Evolutionary conservation across 2,888 invertebrate genomes (phyloP), one percentile per base, ranked within the genome.

Genomic region (Apotomis turbidana): DNA sequence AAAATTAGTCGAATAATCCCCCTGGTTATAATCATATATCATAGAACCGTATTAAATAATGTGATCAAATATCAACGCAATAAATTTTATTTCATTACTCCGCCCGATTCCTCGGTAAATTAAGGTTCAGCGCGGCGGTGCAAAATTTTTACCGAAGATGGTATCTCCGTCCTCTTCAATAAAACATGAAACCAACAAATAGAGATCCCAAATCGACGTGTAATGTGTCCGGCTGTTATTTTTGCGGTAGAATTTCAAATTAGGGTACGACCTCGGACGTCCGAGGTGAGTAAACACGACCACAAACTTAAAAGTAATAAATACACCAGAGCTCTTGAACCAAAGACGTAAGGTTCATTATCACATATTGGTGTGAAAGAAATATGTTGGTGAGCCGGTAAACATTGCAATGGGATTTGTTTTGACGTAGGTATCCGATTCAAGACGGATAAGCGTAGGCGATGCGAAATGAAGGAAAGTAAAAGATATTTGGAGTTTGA

Each of bases 181-280:
- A 59, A 60, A 60, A 54, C 59, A 66, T 64, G 54, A 54, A 66
- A 66, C 41, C 41, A 15, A 12, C 38, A 66, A 59, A 59, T 70
- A 70, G 27, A 36, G 52, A 54, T 66, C 58, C 36, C 36, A 66
- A 64, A 64, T 46, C n/a, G 59, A 54, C 64, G 52, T 64, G 52
- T 70, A 63, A 64, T 59, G 9, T 70, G 52, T 36, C 58, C 49
- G 55, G 9, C 27, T 57, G 63, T 52, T 59, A 63, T 64, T 63
- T 66, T 64, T 58, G 63, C 52, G 64, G 54, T 70, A 59, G 70
- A 70, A 70, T 70, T 70, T 59, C 59, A 70, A 54, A 70, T 70
- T 66, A 44, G 13, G 70, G 54, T 52, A 41, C 13, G 46, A 59
- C 44, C 46, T 12, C 6, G 15, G 46, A 54, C 27, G 44, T 44